phyloP scores from a whole-genome alignment of 2,797 vertebrate species.

The Selene dorsalis region DNA sequence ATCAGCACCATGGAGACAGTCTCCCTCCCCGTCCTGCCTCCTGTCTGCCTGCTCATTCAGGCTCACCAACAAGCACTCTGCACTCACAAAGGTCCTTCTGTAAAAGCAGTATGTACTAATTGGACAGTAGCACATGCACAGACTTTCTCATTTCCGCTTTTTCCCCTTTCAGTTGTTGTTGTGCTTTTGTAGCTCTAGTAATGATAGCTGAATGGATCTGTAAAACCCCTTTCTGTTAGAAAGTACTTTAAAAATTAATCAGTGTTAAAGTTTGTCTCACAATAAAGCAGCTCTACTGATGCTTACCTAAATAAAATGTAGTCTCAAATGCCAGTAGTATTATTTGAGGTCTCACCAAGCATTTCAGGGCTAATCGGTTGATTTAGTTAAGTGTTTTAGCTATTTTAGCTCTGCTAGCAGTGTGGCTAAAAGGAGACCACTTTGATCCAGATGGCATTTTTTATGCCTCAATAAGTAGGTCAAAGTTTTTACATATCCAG shows the following conservation, averaged over 20 bases:
- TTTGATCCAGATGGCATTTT: too few relatives aligned
- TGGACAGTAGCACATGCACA: constrained; percentile 58
- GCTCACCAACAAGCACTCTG: constrained; percentile 44
- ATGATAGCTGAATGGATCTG: background rate
- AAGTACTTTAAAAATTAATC: background rate
- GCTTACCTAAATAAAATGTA: background rate
- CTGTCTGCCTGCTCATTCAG: constrained; percentile 55
- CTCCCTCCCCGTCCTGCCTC: constrained; percentile 35
- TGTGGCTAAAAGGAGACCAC: background rate
- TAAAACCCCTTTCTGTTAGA: background rate
- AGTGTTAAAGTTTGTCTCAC: background rate
- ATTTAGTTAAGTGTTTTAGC: too few relatives aligned
- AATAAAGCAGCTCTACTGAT: background rate
- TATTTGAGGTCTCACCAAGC: background rate
- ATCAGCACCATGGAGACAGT: constrained; percentile 41
- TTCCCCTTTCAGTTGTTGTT: constrained; percentile 1
- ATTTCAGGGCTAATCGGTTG: too few relatives aligned
- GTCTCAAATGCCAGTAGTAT: background rate
- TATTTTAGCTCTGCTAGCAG: background rate
- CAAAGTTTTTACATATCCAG: background rate
- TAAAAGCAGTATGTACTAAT: constrained; percentile 59
- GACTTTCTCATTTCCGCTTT: constrained; percentile 12
- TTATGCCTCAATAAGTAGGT: too few relatives aligned
- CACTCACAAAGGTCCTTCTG: constrained; percentile 68
- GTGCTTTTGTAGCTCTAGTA: background rate